Evolutionary conservation across 2,797 vertebrate species (phyloP).

Genomic region (Columba guinea): DNA sequence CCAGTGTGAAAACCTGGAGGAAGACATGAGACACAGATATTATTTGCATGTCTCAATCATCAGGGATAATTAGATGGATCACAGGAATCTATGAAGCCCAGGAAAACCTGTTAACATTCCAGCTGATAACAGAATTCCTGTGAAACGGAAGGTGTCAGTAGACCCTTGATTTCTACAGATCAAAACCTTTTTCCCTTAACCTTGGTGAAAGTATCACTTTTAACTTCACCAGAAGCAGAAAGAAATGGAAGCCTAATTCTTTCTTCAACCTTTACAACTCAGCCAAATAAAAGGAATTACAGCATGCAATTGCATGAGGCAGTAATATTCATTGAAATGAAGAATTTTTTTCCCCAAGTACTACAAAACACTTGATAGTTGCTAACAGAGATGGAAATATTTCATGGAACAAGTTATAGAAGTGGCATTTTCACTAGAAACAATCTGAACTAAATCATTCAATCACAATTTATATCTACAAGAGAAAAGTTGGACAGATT

Average conservation of each 20-base stretch:
- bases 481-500: background rate
- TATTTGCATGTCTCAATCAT: background rate
- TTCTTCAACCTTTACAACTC: background rate
- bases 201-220: background rate
- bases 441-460: slow-evolving; percentile 39
- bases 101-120: background rate
- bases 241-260: background rate
- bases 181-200: background rate
- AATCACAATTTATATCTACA: slow-evolving; percentile 32
- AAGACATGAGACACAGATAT: background rate
- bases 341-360: background rate
- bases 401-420: slow-evolving; percentile 14
- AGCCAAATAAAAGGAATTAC: slow-evolving; percentile 11
- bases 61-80: background rate
- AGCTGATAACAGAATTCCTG: background rate
- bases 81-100: background rate
- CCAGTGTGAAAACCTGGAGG: background rate
- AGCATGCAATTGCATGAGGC: background rate
- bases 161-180: background rate
- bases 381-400: slow-evolving; percentile 31
- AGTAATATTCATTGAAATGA: slow-evolving; percentile 1
- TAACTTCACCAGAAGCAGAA: background rate
- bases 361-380: slow-evolving; percentile 19
- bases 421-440: background rate
- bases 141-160: background rate